Evolutionary conservation across 2,113 vertebrate species (phyloP).

Genomic region (Peromyscus californicus): DNA sequence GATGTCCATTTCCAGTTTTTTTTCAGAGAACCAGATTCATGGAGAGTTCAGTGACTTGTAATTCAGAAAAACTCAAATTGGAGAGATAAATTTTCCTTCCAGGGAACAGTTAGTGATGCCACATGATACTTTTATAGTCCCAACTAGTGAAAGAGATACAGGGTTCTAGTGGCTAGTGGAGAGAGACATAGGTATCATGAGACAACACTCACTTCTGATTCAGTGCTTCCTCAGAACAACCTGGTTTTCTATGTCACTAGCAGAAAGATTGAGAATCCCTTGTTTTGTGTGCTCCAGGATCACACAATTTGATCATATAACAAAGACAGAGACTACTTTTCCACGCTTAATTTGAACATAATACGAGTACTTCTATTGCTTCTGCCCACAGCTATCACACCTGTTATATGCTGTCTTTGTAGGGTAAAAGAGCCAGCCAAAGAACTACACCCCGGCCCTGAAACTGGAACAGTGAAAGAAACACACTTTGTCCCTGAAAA

Average conservation of each 20-base stretch:
- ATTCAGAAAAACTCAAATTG: background rate
- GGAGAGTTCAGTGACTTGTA: background rate
- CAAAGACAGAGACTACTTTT: background rate
- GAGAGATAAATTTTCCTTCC: background rate
- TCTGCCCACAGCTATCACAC: background rate
- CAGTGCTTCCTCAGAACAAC: background rate
- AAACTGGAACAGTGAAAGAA: no score
- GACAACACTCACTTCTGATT: accelerated
- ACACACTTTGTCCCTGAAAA: no score
- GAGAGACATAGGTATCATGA: background rate
- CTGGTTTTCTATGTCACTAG: background rate
- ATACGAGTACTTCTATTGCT: background rate
- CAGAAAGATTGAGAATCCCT: background rate
- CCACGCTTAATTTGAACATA: background rate
- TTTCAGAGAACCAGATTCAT: background rate
- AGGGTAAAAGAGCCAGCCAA: no score
- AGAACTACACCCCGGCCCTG: no score
- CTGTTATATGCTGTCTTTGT: no score
- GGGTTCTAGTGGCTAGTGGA: background rate
- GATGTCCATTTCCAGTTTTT: background rate
- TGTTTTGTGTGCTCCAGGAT: background rate
- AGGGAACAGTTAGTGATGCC: background rate
- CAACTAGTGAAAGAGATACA: background rate
- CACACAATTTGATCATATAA: background rate
- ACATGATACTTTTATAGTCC: background rate